Base-by-base conservation (phyloP, 92 coral and sea anemone genomes). In the Siderastrea siderea region DNA sequence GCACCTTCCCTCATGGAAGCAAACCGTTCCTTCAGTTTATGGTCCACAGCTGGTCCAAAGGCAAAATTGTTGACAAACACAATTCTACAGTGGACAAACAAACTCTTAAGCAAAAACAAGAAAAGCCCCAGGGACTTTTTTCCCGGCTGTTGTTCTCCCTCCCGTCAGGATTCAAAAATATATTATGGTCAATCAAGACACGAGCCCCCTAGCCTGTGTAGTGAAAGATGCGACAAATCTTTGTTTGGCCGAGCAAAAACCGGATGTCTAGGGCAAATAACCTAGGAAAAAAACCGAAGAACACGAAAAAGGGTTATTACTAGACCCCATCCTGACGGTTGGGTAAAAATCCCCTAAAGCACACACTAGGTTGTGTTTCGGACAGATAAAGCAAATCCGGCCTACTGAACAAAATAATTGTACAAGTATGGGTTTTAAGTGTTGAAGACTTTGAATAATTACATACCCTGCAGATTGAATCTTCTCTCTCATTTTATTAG, bases 11-110 rank as follows among this genome's bases (percentile, higher is more conserved):
- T 92, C 98, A 97, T 89, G 15, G 93, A 77, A 17, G 98, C 87
- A 85, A 97, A 97, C 51, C 95, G 84, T 46, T 95, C 98, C 82
- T 97, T 97, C 58, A 97, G 84, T 79, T 94, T 92, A 68, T 97
- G 99, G 75, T 97, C 99, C 13, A 97, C 99, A 70, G 82, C 77
- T 65, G 99, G 99, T 53, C 99, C 99, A 91, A 97, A 97, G 15
- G 99, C 99, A 90, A 95, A 97, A 82, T 97, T 97, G 82, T 97
- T 97, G 74, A 97, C 99, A 95, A 97, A 97, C 61, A 97, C 96
- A 75, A 97, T 82, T 61, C 98, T 95, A 77, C 2, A n/a, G 61
- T 14, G 48, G 46, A 65, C 6, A 87, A 53, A 63, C 51, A 44
- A 68, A 77, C 12, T 58, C 11, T 26, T 47, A 77, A 60, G 46